Base-by-base conservation (phyloP, 2,113 vertebrate species). In the Pithys albifrons region DNA sequence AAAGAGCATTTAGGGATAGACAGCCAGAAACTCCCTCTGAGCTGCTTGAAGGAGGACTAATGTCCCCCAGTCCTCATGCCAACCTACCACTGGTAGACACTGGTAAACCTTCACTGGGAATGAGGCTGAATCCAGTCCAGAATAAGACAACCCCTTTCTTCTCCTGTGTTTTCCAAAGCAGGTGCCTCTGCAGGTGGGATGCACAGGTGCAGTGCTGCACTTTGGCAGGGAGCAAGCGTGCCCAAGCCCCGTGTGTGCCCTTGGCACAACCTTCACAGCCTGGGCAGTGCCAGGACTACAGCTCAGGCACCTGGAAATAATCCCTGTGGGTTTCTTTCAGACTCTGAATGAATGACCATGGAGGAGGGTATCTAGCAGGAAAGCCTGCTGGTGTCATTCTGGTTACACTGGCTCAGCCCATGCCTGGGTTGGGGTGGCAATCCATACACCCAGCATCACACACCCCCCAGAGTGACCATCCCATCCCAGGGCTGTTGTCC, bases 321-420 rank as follows among this genome's bases (percentile, higher is more conserved):
- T 10, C 46, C 33, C 37, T 2, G 51, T 0, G 52, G 31, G 45
- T 31, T 55, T 61, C 14, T 51, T 19, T 20, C 49, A 9, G 4
- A 33, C 75, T 39, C 35, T 1, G 2, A 19, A 8, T 1, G 11
- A 20, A 5, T 6, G 48, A 15, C 3, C 45, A 2, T 0, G 4
- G 59, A 9, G n/a, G 59, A 28, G 37, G 33, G 35, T 2, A 2
- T 4, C 31, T 25, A 23, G 23, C 57, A 37, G 64, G 62, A 48
- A 57, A 54, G 31, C 25, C 45, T 9, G 64, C 62, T 62, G 18
- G 23, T 10, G 43, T 33, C 79, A 14, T 31, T 24, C 9, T 8
- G 33, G 70, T 25, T 58, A 52, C 4, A 0, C 22, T 5, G 54
- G 46, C 39, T 64, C 77, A 65, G 71, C 51, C 46, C 14, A 0